phyloP scores from a whole-genome alignment of 1,140 invertebrate genomes.

The Sarcophaga peregrina region DNA sequence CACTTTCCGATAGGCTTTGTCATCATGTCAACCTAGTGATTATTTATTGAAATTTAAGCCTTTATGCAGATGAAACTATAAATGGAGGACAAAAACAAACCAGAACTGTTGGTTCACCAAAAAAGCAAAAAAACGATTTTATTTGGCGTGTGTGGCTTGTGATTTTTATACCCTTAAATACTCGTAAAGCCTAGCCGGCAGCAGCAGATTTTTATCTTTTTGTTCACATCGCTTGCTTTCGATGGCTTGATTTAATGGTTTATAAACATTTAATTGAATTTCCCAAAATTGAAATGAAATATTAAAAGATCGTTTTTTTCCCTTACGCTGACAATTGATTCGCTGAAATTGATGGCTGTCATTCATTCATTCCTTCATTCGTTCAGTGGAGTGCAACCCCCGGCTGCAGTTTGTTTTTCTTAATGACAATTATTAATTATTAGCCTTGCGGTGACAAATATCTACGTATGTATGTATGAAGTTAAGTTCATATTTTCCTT shows the following conservation, averaged over 20 bases:
- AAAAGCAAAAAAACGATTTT: no score
- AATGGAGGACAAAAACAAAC: background rate
- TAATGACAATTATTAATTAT: conserved; percentile 34
- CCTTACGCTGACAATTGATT: conserved; percentile 21
- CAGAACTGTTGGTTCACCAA: background rate
- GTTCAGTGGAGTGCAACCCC: background rate
- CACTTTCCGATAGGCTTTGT: conserved; percentile 41
- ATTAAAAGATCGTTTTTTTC: no score
- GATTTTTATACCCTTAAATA: background rate
- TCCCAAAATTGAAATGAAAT: no score
- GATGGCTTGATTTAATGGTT: no score
- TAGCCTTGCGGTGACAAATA: conserved; percentile 23
- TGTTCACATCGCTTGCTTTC: no score
- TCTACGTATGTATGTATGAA: background rate
- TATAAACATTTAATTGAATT: no score
- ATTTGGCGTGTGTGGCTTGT: background rate
- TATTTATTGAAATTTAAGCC: conserved; percentile 40
- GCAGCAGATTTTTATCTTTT: no score
- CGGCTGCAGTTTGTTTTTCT: background rate
- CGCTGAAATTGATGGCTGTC: conserved; percentile 31
- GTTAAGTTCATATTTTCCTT: background rate
- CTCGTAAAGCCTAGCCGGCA: no score
- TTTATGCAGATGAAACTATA: conserved; percentile 31
- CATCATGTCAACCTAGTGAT: conserved; percentile 39
- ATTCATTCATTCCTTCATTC: background rate